phyloP scores from a whole-genome alignment of 2,797 vertebrate genomes.

The Spondyliosoma cantharus region DNA sequence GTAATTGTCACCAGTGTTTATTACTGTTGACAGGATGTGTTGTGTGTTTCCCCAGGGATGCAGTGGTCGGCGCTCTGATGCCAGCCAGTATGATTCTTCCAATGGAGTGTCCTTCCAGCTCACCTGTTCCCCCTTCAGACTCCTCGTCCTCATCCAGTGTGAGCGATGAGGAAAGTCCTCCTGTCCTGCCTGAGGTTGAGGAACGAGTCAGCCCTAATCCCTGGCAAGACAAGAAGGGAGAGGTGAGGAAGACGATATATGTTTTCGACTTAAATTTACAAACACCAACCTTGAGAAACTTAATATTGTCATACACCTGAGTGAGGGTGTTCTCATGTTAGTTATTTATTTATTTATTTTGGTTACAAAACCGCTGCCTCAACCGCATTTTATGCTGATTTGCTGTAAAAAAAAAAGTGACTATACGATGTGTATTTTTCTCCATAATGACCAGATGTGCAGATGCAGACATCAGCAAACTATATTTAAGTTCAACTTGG shows the following conservation, averaged over 20 bases:
- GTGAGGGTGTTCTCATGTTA: neutral
- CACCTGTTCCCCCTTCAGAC: slow-evolving; percentile 90
- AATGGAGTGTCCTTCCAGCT: slow-evolving; percentile 92
- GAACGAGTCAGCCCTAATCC: slow-evolving; percentile 94
- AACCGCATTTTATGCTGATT: slow-evolving; percentile 40
- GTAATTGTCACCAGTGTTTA: neutral
- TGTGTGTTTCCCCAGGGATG: slow-evolving; percentile 85
- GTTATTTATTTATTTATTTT: neutral
- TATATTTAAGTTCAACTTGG: slow-evolving; percentile 28
- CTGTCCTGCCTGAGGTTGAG: slow-evolving; percentile 85
- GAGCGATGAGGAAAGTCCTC: slow-evolving; percentile 87
- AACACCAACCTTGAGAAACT: neutral
- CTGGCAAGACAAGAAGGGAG: slow-evolving; percentile 95
- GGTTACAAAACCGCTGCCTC: slow-evolving; percentile 12
- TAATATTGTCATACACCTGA: no score
- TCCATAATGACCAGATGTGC: slow-evolving; percentile 43
- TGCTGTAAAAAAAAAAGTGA: slow-evolving; percentile 6
- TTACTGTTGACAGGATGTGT: slow-evolving; percentile 34
- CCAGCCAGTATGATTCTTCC: slow-evolving; percentile 98
- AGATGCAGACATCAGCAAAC: slow-evolving; percentile 41
- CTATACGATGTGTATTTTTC: neutral
- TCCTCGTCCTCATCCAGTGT: slow-evolving; percentile 86
- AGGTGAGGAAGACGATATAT: slow-evolving; percentile 81
- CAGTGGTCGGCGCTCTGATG: slow-evolving; percentile 95
- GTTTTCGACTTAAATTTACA: neutral